phyloP scores from a whole-genome alignment of 2,113 vertebrate genomes.

The Trematocara nigrifrons region DNA sequence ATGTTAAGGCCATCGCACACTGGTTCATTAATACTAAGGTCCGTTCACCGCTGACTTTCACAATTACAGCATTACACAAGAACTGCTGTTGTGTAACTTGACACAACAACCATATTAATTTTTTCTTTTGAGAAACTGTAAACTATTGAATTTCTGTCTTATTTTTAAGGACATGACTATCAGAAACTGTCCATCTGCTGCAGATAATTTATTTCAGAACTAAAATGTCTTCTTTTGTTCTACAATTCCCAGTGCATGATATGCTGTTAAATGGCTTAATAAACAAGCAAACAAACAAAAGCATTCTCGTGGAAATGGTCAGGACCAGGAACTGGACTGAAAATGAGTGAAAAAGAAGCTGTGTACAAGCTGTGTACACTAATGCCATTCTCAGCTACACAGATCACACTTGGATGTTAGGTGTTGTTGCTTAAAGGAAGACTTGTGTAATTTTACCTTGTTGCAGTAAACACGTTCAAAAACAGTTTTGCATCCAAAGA shows the following conservation, averaged over 20 bases:
- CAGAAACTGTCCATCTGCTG: not conserved
- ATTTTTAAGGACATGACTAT: not conserved
- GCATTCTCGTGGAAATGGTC: not conserved
- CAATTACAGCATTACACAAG: not conserved
- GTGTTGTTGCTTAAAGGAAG: not conserved
- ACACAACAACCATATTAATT: not conserved
- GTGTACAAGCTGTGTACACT: not conserved
- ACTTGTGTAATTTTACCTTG: not conserved
- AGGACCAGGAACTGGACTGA: not conserved
- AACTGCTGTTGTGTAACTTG: not conserved
- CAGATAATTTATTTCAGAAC: not conserved
- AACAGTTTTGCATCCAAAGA: not conserved
- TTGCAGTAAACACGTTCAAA: not conserved
- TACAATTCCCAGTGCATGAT: not conserved
- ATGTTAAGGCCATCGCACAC: not conserved
- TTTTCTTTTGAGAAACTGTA: not conserved
- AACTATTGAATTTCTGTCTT: not conserved
- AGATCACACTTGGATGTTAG: not conserved
- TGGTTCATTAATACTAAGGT: not conserved
- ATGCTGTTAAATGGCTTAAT: not conserved
- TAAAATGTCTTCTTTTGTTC: not conserved
- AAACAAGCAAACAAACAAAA: not conserved
- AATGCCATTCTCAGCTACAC: not conserved
- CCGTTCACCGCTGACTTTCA: not conserved
- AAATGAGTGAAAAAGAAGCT: not conserved